Evolutionary conservation across 2,797 vertebrate species (phyloP).

Genomic region (Naso thynnoides): DNA sequence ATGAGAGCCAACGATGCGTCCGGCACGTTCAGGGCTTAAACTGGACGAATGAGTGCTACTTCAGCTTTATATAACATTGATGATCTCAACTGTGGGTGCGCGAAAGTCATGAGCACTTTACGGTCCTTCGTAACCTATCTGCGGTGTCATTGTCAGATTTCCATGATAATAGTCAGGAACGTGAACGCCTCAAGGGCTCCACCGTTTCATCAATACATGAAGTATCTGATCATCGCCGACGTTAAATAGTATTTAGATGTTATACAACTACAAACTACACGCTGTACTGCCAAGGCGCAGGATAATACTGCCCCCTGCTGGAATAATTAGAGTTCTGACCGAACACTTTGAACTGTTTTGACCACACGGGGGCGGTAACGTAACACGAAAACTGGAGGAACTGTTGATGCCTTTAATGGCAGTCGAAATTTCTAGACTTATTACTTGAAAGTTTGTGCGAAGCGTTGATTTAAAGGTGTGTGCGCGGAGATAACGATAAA

Average conservation of each 20-base stretch:
- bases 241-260: slow-evolving; percentile 16
- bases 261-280: slow-evolving; percentile 33
- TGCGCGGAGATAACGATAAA: too few species aligned
- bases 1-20: slow-evolving; percentile 1
- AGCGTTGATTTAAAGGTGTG: background rate
- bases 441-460: too few species aligned
- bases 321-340: slow-evolving; percentile 9
- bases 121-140: too few species aligned
- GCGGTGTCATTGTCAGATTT: too few species aligned
- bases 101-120: too few species aligned
- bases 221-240: background rate
- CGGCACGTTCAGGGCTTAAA: slow-evolving; percentile 9
- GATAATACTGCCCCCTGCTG: slow-evolving; percentile 61
- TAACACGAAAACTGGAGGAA: slow-evolving; percentile 8
- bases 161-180: fast-evolving
- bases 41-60: background rate
- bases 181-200: too few species aligned
- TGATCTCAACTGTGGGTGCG: too few species aligned
- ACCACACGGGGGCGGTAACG: slow-evolving; percentile 67
- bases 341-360: background rate
- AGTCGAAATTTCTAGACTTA: background rate
- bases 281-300: too few species aligned
- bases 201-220: too few species aligned
- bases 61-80: too few species aligned
- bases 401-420: background rate